Base-by-base conservation (phyloP, 2,888 invertebrate species). In the Troides aeacus region DNA sequence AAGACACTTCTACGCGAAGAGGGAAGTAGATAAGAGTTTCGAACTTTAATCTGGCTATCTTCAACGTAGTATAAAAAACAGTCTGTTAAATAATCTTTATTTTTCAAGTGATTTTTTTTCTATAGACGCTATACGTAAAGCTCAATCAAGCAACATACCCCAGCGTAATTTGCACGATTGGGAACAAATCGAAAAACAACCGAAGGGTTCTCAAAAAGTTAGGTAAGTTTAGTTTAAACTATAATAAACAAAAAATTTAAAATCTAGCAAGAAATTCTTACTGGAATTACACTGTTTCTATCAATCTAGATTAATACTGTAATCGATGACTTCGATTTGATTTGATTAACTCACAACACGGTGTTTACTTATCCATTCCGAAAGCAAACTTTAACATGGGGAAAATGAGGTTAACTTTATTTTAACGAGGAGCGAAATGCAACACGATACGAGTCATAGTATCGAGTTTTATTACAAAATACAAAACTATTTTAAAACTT, bases 91-190 rank as follows among this genome's bases (percentile, higher is more conserved):
- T 17, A 15, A 15, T 50, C 2, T 15, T 50, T 50, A 50, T 50
- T 50, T 15, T 50, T 50, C 18, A 17, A 50, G 5, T 50, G 15
- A 2, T 39, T 60, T 61, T 64, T 18, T 30, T 61, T 58, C 65
- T 62, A 71, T 36, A 93, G 92, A 92, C 74, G 77, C 90, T 18
- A 90, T 93, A 71, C 87, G 92, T 62, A 92, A 90, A 74, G 72
- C 85, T 10, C 91, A 91, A 74, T 86, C 88, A 10, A 83, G 83
- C 68, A 81, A 79, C 67, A 71, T 89, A 58, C 87, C 84, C n/a
- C 91, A 91, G 69, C 82, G 92, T 24, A 92, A 92, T 75, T 81
- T 92, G 85, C 90, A 85, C 75, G 92, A 92, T 77, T 92, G 92
- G 92, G 92, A 92, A 73, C 79, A 78, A 39, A 91, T 92, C 64